Conservation (phyloP, 2,113 vertebrate genomes). For the Acinonyx jubatus region DNA sequence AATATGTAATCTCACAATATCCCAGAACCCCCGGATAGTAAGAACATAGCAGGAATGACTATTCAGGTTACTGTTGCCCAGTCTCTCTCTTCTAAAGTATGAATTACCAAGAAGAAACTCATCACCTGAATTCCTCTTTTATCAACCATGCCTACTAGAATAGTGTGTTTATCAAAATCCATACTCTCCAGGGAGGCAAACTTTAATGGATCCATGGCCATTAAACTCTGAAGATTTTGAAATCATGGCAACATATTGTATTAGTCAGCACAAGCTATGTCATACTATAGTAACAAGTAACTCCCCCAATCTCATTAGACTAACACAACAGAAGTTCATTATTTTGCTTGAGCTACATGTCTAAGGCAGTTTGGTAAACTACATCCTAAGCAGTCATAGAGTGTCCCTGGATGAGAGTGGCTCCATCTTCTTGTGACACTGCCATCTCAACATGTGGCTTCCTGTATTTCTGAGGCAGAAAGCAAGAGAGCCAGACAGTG, state of each 20-base stretch:
- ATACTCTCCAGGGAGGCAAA: neutral
- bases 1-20: neutral
- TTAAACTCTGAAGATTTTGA: constrained; percentile 5
- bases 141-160: neutral
- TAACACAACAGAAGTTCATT: neutral
- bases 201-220: neutral
- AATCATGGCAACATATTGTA: neutral
- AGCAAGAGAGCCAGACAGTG: neutral
- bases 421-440: neutral
- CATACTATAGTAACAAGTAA: neutral
- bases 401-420: neutral
- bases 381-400: neutral
- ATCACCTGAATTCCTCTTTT: neutral
- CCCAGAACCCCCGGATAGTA: neutral
- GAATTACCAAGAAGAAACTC: neutral
- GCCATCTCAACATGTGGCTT: neutral
- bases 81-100: neutral
- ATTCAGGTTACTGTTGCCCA: neutral
- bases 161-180: neutral
- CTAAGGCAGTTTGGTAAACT: neutral
- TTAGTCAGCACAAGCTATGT: neutral
- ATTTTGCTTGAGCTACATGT: neutral
- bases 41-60: neutral
- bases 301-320: neutral
- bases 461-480: neutral